Evolutionary conservation across 2,113 vertebrate species (phyloP).

Genomic region (Pedionomus torquatus): DNA sequence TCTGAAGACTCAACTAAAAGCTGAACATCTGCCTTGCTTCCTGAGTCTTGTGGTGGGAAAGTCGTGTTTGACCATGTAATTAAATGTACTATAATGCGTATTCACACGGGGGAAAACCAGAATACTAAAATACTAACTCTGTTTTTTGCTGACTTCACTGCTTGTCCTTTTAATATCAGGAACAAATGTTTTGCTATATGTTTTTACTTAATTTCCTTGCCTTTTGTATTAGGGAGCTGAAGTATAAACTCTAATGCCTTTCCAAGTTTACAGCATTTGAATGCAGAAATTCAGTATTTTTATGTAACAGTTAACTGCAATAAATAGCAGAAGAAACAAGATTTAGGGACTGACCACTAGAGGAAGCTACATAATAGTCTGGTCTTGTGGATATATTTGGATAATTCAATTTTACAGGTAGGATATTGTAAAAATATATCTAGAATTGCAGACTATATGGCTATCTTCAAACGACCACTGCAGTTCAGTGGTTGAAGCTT

Average conservation of each 20-base stretch:
- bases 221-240: neutral
- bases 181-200: neutral
- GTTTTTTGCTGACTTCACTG: neutral
- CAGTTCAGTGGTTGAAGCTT: neutral
- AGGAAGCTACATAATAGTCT: constrained; percentile 17
- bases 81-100: constrained; percentile 6
- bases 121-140: neutral
- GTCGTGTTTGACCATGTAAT: neutral
- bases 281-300: neutral
- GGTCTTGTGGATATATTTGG: neutral
- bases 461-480: neutral
- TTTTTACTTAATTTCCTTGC: neutral
- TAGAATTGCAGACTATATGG: neutral
- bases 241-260: neutral
- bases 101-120: neutral
- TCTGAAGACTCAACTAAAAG: neutral
- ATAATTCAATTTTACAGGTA: neutral
- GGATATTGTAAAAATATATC: neutral
- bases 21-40: constrained; percentile 40
- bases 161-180: neutral
- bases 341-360: constrained; percentile 17
- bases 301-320: neutral
- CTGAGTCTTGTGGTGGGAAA: constrained; percentile 4
- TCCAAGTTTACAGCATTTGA: neutral
- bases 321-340: neutral